A percentile compares a stretch with the other conserved stretches of the same genome.
These are phyloP conservation scores for Holacanthus passer DNA, from an alignment of 2,113 vertebrate genomes.

Conservation along the genomic window DNA sequence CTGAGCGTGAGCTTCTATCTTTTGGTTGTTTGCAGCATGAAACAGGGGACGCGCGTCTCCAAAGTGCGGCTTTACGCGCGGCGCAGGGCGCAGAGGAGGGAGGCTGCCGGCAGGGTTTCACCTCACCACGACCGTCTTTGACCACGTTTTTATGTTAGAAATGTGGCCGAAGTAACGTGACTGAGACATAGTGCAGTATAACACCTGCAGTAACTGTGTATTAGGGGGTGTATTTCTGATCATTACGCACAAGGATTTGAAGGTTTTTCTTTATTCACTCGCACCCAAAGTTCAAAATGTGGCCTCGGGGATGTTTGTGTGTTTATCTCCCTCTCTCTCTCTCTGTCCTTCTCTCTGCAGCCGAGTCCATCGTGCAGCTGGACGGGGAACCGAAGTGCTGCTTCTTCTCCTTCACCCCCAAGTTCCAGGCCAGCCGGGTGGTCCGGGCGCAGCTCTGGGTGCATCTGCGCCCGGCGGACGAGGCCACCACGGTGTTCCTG, in stretches of 20 bases:
- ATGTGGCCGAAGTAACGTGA: not conserved
- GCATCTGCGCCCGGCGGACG: conserved; percentile 90
- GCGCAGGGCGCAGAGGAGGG: not conserved
- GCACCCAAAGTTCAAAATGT: not conserved
- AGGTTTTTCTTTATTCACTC: not conserved
- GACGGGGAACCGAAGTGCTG: conserved; percentile 95
- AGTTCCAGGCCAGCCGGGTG: conserved; percentile 93
- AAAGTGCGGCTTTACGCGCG: conserved; percentile 51
- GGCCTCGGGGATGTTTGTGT: not conserved
- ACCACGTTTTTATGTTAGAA: not conserved
- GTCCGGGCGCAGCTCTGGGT: conserved; percentile 97
- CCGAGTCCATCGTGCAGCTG: conserved; percentile 89
- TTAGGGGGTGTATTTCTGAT: not conserved
- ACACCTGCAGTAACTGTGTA: no score
- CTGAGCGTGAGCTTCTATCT: conserved; percentile 89
- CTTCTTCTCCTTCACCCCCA: conserved; percentile 95
- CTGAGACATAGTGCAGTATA: no score
- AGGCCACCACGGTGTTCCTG: conserved; percentile 94
- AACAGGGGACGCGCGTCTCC: not conserved
- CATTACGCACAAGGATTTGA: not conserved
- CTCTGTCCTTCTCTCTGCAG: conserved; percentile 83
- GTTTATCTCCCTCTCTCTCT: not conserved
- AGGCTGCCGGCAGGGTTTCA: not conserved
- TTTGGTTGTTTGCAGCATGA: not conserved
- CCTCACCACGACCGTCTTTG: no score